phyloP scores from a whole-genome alignment of 2,888 invertebrate genomes.

The Ganaspis brasiliensis region DNA sequence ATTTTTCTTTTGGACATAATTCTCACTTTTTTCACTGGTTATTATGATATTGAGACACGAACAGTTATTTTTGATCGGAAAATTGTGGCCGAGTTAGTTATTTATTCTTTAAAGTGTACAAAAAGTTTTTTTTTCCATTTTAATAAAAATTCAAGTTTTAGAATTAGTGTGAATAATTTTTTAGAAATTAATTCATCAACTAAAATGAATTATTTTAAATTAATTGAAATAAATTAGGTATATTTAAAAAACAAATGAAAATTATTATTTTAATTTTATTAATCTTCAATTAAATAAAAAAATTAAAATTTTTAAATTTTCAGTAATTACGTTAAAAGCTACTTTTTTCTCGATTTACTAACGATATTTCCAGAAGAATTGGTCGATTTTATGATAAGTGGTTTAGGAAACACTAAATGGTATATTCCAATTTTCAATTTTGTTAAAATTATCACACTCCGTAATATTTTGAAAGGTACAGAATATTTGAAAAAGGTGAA shows the following conservation, averaged over 20 bases:
- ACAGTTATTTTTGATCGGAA: constrained; percentile 71
- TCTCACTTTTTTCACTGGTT: constrained; percentile 77
- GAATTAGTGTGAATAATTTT: no score
- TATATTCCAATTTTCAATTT: constrained; percentile 69
- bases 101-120: neutral
- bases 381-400: constrained; percentile 57
- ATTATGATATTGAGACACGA: constrained; percentile 71
- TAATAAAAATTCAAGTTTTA: neutral
- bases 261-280: no score
- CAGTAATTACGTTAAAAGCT: constrained; percentile 74
- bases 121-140: neutral
- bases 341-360: constrained; percentile 73
- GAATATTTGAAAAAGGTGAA: constrained; percentile 65
- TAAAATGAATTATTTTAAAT: no score
- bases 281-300: constrained; percentile 24
- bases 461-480: constrained; percentile 70
- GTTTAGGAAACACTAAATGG: constrained; percentile 55
- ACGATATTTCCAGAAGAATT: constrained; percentile 72
- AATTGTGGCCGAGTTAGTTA: constrained; percentile 67
- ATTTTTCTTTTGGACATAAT: constrained; percentile 73
- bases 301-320: no score
- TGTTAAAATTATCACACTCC: constrained; percentile 73
- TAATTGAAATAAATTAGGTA: no score
- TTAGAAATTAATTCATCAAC: no score
- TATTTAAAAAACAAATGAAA: no score